Percentiles rank a stretch among this genome's conserved stretches.
Evolutionary conservation across 2,888 invertebrate species (phyloP).

Genomic region (Clitarchus hookeri): DNA sequence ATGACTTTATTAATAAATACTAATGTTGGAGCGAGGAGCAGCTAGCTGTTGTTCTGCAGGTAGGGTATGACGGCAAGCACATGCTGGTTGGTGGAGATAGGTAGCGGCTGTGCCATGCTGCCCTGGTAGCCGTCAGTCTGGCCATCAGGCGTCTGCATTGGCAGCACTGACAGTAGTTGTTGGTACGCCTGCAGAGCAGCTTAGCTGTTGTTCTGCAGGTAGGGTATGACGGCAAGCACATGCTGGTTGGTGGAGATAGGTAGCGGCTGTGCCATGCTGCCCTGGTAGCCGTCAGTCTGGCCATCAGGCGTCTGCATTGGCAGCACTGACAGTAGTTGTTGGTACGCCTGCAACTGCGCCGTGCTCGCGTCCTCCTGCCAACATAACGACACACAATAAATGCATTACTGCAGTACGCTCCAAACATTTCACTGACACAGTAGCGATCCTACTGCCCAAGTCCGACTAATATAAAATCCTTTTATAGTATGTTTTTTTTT

Average conservation of each 20-base stretch:
- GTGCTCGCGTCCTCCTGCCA: background rate
- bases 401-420: no score
- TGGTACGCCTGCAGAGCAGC: background rate
- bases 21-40: background rate
- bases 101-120: background rate
- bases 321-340: background rate
- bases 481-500: no score
- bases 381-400: background rate
- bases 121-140: background rate
- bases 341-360: conserved; percentile 2
- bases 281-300: background rate
- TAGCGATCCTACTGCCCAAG: no score
- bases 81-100: background rate
- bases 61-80: background rate
- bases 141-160: background rate
- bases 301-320: background rate
- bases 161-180: background rate
- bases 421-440: no score
- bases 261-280: background rate
- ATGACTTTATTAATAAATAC: no score
- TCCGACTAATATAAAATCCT: no score
- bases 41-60: background rate
- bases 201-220: background rate
- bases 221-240: background rate
- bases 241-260: background rate